Evolutionary conservation across 2,113 vertebrate species (phyloP).

Genomic region (Syrrhaptes paradoxus): DNA sequence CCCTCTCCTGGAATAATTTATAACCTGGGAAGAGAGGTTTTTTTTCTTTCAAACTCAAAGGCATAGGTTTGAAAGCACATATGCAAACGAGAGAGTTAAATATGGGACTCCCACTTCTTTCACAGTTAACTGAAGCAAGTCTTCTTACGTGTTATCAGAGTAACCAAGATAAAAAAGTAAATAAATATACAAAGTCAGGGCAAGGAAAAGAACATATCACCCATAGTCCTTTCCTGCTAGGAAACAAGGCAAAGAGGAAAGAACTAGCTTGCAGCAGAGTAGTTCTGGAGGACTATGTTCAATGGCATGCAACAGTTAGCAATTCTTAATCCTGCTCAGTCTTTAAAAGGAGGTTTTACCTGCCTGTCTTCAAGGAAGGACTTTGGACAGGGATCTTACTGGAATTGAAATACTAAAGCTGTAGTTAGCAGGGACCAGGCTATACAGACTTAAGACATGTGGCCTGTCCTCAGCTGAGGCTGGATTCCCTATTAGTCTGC

Average conservation of each 20-base stretch:
- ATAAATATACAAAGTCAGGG: not conserved
- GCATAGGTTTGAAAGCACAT: not conserved
- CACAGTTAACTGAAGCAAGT: not conserved
- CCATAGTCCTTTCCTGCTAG: not conserved
- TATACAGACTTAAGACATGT: not conserved
- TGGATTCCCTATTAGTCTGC: not conserved
- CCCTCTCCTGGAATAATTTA: not conserved
- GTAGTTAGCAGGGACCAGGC: not conserved
- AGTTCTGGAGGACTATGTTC: not conserved
- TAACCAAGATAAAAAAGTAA: not conserved
- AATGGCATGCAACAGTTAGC: not conserved
- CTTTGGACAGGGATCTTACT: not conserved
- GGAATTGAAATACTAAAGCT: not conserved
- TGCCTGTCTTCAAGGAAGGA: not conserved
- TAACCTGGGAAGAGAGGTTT: not conserved
- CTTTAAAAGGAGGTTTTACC: not conserved
- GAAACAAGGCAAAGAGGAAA: not conserved
- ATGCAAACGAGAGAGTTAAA: not conserved
- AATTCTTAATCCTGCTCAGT: not conserved
- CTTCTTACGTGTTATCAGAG: not conserved
- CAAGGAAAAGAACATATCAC: not conserved
- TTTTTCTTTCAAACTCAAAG: not conserved
- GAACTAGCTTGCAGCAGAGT: not conserved
- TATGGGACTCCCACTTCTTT: not conserved
- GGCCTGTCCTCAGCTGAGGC: not conserved